Percentiles rank a stretch among this genome's conserved stretches.
Evolutionary conservation across 2,113 vertebrate species (phyloP).

Genomic region (Spilogale gracilis): DNA sequence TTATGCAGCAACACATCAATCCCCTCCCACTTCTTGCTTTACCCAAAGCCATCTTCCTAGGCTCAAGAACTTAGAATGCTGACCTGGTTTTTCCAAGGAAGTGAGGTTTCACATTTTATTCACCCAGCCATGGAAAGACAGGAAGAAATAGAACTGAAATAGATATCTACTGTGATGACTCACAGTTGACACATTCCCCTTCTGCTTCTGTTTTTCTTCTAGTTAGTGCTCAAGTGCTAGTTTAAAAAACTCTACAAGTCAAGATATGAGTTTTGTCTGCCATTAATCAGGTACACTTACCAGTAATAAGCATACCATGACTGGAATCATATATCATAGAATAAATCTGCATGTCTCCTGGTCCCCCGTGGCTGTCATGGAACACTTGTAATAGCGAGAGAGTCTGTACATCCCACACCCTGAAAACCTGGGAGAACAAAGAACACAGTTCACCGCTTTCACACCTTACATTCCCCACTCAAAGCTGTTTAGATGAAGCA

Average conservation of each 20-base stretch:
- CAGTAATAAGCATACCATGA: slow-evolving; percentile 80
- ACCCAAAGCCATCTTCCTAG: fast-evolving
- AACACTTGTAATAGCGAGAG: slow-evolving; percentile 87
- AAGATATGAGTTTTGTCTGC: neutral
- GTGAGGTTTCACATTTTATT: neutral
- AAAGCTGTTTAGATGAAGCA: neutral
- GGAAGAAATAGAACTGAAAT: neutral
- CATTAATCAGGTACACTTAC: slow-evolving; percentile 61
- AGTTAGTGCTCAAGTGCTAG: neutral
- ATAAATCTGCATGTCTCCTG: slow-evolving; percentile 83
- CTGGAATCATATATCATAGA: slow-evolving; percentile 86
- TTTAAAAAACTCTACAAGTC: neutral
- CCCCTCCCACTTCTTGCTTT: neutral
- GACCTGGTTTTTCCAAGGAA: slow-evolving; percentile 15
- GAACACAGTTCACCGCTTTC: neutral
- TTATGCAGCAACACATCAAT: neutral
- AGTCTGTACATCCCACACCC: slow-evolving; percentile 88
- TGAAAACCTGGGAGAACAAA: slow-evolving; percentile 81
- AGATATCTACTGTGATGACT: neutral
- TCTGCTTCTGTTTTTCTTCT: neutral
- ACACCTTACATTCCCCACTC: neutral
- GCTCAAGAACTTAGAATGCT: neutral
- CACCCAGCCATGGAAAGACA: neutral
- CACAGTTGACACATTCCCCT: neutral
- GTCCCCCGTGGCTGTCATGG: slow-evolving; percentile 81